Conservation (phyloP, 2,888 invertebrate genomes). For the Apoda limacodes region DNA sequence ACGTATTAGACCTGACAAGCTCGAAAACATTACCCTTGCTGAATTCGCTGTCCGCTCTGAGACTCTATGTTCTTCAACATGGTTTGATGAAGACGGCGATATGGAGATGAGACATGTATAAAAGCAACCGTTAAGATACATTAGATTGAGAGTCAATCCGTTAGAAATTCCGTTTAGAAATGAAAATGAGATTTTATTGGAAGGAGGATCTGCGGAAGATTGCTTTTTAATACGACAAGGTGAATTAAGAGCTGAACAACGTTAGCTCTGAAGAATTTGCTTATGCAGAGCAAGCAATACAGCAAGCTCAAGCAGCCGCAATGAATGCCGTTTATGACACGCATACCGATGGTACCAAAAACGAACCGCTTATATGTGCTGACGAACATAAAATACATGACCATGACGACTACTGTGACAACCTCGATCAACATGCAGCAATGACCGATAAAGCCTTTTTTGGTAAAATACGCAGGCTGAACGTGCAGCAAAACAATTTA, state of each 20-base stretch:
- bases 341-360: slow-evolving; percentile 9
- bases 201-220: slow-evolving; percentile 20
- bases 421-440: slow-evolving; percentile 4
- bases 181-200: slow-evolving; percentile 18
- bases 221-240: slow-evolving; percentile 20
- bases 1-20: slow-evolving; percentile 16
- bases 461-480: slow-evolving; percentile 13
- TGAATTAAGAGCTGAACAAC: slow-evolving; percentile 17
- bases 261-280: slow-evolving; percentile 19
- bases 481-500: slow-evolving; percentile 18
- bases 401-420: slow-evolving; percentile 12
- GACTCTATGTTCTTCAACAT: slow-evolving; percentile 16
- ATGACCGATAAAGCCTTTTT: slow-evolving; percentile 19
- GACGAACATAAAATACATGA: slow-evolving; percentile 15
- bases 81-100: slow-evolving; percentile 22
- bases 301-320: slow-evolving; percentile 20
- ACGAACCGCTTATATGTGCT: too few relatives aligned
- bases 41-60: slow-evolving; percentile 26
- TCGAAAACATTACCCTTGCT: slow-evolving; percentile 22
- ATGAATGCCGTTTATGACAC: slow-evolving; percentile 11
- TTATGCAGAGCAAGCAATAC: slow-evolving; percentile 22
- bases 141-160: slow-evolving; percentile 23
- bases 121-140: slow-evolving; percentile 22
- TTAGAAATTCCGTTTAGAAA: slow-evolving; percentile 22
- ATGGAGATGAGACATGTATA: slow-evolving; percentile 18